Conservation (phyloP, 1,140 invertebrate genomes). For the Heliconius hermathena region DNA sequence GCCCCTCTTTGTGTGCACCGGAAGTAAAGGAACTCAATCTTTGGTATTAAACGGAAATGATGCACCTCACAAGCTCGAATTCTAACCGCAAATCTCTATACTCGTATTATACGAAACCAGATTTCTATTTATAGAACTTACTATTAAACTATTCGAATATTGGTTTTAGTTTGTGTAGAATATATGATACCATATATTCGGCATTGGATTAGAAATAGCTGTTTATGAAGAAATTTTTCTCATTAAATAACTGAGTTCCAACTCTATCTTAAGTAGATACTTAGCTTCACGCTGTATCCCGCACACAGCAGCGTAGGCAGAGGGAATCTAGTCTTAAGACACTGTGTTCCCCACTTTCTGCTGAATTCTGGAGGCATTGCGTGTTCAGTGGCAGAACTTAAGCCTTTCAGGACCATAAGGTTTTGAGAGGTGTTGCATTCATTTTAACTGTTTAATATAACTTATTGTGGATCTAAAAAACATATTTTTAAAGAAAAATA, state of each 20-base stretch:
- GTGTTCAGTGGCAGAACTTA: too few relatives aligned
- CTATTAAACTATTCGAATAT: not conserved
- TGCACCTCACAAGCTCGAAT: constrained; percentile 5
- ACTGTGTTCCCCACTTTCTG: too few relatives aligned
- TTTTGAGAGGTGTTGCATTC: too few relatives aligned
- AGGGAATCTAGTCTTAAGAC: too few relatives aligned
- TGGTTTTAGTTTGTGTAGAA: not conserved
- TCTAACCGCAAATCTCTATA: not conserved
- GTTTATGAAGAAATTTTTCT: not conserved
- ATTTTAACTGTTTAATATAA: too few relatives aligned
- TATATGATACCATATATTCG: not conserved
- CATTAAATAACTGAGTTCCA: not conserved
- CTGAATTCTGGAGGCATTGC: too few relatives aligned
- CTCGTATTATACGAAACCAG: not conserved
- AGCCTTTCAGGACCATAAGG: too few relatives aligned
- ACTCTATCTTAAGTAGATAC: too few relatives aligned
- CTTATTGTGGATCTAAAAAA: too few relatives aligned
- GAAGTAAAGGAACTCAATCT: constrained; percentile 15
- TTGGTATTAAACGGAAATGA: constrained; percentile 28
- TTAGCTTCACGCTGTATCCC: too few relatives aligned
- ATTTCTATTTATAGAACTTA: not conserved
- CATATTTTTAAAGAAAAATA: too few relatives aligned
- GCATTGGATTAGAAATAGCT: not conserved
- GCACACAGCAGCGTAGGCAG: too few relatives aligned
- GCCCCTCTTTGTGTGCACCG: not conserved